Evolutionary conservation across 2,797 vertebrate genomes (phyloP).

Genomic region (Esox masquinongy): DNA sequence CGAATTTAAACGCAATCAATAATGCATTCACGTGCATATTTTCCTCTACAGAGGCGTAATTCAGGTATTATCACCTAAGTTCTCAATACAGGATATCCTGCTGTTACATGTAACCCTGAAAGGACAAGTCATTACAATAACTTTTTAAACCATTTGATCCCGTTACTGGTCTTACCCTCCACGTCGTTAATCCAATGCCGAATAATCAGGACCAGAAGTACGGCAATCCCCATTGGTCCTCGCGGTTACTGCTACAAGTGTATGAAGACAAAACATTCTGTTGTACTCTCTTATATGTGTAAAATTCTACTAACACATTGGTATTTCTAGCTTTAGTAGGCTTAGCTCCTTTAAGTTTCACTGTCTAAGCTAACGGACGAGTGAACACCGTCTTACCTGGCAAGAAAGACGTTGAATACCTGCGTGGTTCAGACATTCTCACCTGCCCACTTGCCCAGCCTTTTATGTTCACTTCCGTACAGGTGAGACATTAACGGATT

Average conservation of each 20-base stretch:
- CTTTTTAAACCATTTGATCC: background rate
- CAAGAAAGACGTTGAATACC: conserved; percentile 21
- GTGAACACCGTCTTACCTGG: conserved; percentile 60
- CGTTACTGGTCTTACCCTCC: conserved; percentile 83
- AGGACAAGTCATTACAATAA: background rate
- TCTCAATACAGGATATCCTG: background rate
- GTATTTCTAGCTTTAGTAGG: background rate
- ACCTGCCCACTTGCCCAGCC: conserved; percentile 76
- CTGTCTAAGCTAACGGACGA: background rate
- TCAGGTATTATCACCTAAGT: background rate
- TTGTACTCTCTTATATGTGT: conserved; percentile 54
- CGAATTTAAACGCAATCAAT: background rate
- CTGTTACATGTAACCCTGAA: background rate
- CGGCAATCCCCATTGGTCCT: conserved; percentile 94
- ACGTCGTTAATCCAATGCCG: conserved; percentile 84
- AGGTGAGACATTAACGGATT: conserved; percentile 76
- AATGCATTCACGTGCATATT: background rate
- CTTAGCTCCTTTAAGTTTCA: background rate
- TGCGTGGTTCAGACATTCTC: conserved; percentile 38
- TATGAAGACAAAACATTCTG: conserved; percentile 64
- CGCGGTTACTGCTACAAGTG: conserved; percentile 78
- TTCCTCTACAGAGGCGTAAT: background rate
- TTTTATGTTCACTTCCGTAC: conserved; percentile 87
- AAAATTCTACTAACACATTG: background rate
- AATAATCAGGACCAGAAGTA: conserved; percentile 89